Evolutionary conservation across 1,140 invertebrate species (phyloP).

Genomic region (Drosophila eugracilis): DNA sequence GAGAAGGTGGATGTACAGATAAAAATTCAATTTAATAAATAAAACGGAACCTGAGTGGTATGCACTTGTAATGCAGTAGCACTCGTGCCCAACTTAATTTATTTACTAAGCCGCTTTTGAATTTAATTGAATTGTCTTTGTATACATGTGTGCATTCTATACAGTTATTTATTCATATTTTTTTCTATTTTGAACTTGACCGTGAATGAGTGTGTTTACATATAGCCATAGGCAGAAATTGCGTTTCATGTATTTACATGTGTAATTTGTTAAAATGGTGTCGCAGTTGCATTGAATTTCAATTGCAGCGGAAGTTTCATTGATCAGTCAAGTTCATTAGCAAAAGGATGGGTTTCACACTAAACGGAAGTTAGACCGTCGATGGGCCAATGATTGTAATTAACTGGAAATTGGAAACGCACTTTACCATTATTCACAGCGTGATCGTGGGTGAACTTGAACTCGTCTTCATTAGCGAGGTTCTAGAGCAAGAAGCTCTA

Average conservation of each 20-base stretch:
- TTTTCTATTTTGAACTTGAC: slow-evolving; percentile 51
- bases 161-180: slow-evolving; percentile 28
- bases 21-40: slow-evolving; percentile 47
- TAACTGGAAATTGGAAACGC: slow-evolving; percentile 13
- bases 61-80: slow-evolving; percentile 24
- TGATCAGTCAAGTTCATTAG: slow-evolving; percentile 28
- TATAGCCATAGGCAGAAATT: slow-evolving; percentile 17
- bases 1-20: slow-evolving; percentile 10
- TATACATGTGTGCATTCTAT: slow-evolving; percentile 9
- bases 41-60: neutral
- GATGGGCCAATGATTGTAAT: slow-evolving; percentile 6
- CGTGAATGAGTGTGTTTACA: slow-evolving; percentile 48
- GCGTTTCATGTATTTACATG: neutral
- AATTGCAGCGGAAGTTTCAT: slow-evolving; percentile 30
- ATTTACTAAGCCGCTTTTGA: slow-evolving; percentile 11
- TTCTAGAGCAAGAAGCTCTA: neutral
- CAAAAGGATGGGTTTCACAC: slow-evolving; percentile 24
- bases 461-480: slow-evolving; percentile 32
- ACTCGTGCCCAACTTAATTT: slow-evolving; percentile 6
- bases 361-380: slow-evolving; percentile 15
- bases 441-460: slow-evolving; percentile 31
- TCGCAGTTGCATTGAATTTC: slow-evolving; percentile 27
- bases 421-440: neutral
- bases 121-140: slow-evolving; percentile 13
- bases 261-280: slow-evolving; percentile 16